phyloP scores from a whole-genome alignment of 30 jellyfish, hydroid and myxozoan genomes.

The Aurelia sp. region DNA sequence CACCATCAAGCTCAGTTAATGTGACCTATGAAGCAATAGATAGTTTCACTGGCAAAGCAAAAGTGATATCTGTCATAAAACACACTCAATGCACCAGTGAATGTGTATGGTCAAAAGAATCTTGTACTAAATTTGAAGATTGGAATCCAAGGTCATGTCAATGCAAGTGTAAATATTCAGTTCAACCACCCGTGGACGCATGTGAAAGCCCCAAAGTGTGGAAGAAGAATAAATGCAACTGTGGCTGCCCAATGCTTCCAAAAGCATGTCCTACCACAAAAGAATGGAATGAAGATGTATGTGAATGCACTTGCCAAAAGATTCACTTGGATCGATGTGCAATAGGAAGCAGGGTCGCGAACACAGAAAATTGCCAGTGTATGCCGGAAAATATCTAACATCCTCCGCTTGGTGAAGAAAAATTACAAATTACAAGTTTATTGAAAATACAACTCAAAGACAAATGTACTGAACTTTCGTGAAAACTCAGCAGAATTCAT shows the following conservation, averaged over 20 bases:
- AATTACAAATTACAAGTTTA: neutral
- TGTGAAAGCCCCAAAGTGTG: constrained; percentile 41
- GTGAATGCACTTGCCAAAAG: constrained; percentile 40
- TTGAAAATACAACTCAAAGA: neutral
- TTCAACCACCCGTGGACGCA: constrained; percentile 26
- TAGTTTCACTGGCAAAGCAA: neutral
- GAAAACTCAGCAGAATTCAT: no score
- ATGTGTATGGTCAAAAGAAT: constrained; percentile 5
- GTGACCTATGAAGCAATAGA: constrained; percentile 1
- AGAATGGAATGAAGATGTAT: constrained; percentile 51
- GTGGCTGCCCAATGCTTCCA: constrained; percentile 32
- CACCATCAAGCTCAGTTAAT: neutral
- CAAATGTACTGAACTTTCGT: neutral
- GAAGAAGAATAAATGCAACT: constrained; percentile 25
- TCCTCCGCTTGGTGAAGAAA: constrained; percentile 28
- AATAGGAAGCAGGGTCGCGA: neutral
- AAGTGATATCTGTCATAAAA: neutral
- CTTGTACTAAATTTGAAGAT: constrained; percentile 8
- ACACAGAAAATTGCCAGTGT: constrained; percentile 43
- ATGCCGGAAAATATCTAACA: constrained; percentile 4
- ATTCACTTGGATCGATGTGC: constrained; percentile 35
- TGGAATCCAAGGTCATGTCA: constrained; percentile 24
- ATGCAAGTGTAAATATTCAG: constrained; percentile 39
- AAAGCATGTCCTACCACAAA: constrained; percentile 15
- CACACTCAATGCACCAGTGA: constrained; percentile 34